Conservation (phyloP, 2,888 invertebrate genomes). For the Stictocephala bisonia region DNA sequence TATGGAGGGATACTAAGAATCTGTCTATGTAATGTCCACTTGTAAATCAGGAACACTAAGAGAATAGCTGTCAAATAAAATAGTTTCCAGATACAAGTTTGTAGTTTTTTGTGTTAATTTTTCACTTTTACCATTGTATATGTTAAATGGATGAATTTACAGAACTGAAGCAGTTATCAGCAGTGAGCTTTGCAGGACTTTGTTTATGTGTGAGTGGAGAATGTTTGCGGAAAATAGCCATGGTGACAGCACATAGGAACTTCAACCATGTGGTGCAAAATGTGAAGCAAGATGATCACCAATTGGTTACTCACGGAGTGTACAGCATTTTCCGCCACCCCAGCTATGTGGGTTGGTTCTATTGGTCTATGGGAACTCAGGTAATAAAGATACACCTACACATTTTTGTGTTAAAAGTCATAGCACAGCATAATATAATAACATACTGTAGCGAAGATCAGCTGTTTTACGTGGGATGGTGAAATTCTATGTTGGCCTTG, state of each 20-base stretch:
- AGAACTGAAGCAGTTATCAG: constrained; percentile 76
- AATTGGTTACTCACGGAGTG: constrained; percentile 89
- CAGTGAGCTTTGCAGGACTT: constrained; percentile 80
- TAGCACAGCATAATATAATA: too few relatives aligned
- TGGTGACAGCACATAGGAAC: constrained; percentile 93
- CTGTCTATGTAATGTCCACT: too few relatives aligned
- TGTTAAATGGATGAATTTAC: constrained; percentile 53
- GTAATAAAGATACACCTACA: too few relatives aligned
- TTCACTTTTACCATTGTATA: background rate
- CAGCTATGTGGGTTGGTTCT: constrained; percentile 99
- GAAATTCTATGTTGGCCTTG: too few relatives aligned
- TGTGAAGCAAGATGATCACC: constrained; percentile 82
- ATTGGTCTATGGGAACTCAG: constrained; percentile 98
- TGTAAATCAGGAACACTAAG: too few relatives aligned
- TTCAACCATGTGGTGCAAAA: constrained; percentile 94
- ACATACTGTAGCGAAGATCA: too few relatives aligned
- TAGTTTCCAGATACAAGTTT: too few relatives aligned
- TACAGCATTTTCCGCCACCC: constrained; percentile 92
- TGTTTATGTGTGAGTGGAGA: constrained; percentile 87
- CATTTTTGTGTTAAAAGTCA: too few relatives aligned
- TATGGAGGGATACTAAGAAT: too few relatives aligned
- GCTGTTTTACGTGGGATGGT: too few relatives aligned
- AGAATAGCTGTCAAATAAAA: too few relatives aligned
- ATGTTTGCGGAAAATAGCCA: constrained; percentile 87
- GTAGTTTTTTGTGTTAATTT: too few relatives aligned